A percentile compares a stretch with the other conserved stretches of the same genome.
phyloP scores from a whole-genome alignment of 2,113 vertebrate genomes.

The Indicator indicator region DNA sequence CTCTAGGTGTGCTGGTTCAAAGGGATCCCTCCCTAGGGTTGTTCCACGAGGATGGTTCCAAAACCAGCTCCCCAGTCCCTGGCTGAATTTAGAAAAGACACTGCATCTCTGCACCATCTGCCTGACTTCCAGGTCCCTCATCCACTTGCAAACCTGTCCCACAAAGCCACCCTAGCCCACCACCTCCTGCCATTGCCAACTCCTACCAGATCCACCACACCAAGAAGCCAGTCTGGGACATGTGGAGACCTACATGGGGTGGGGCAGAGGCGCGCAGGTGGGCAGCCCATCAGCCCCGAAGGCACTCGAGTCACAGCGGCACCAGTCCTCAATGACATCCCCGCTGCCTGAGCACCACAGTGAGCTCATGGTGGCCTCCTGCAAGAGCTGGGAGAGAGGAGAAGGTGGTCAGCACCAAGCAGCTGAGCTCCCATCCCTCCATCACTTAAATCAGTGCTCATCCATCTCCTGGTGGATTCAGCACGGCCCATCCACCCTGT shows the following conservation, averaged over 20 bases:
- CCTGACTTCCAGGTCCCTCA: not conserved
- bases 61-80: not conserved
- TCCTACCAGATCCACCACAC: not conserved
- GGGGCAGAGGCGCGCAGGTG: conserved; percentile 92
- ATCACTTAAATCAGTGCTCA: not conserved
- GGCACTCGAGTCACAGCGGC: conserved; percentile 93
- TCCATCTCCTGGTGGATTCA: not conserved
- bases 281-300: conserved; percentile 93
- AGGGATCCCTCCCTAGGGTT: not conserved
- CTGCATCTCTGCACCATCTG: not conserved
- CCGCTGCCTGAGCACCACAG: conserved; percentile 96
- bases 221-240: not conserved
- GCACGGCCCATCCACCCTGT: not conserved
- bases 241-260: conserved; percentile 82
- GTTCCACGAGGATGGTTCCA: not conserved
- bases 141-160: not conserved
- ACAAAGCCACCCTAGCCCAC: not conserved
- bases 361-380: conserved; percentile 98
- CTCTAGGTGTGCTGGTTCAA: not conserved
- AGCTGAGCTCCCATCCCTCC: not conserved
- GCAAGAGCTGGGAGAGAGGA: conserved; percentile 82
- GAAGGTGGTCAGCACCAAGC: not conserved
- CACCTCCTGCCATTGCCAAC: not conserved
- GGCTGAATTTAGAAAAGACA: not conserved
- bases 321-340: conserved; percentile 98